phyloP scores from a whole-genome alignment of 2,888 invertebrate species.

The Melanchra persicariae region DNA sequence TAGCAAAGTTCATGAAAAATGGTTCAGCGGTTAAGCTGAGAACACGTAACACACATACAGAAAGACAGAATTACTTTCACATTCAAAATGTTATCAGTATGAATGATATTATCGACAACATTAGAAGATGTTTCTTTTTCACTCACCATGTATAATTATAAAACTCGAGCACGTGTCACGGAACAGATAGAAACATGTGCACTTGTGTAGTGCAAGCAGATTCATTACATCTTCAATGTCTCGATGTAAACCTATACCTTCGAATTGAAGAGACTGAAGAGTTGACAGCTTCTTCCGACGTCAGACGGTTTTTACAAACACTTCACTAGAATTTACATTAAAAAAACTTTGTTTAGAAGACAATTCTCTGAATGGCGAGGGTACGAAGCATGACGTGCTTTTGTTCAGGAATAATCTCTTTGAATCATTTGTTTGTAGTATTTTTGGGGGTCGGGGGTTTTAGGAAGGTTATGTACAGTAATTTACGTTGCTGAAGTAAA shows the following conservation, averaged over 20 bases:
- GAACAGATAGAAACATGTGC: background rate
- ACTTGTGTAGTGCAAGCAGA: background rate
- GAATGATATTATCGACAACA: background rate
- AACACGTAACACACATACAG: background rate
- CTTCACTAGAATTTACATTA: constrained; percentile 21
- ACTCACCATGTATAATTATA: background rate
- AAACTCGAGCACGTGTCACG: constrained; percentile 17
- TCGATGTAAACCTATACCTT: constrained; percentile 31
- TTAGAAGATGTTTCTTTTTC: background rate
- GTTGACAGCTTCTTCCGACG: constrained; percentile 39
- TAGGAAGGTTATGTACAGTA: background rate
- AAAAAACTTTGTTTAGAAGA: constrained; percentile 22
- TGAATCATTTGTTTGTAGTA: background rate
- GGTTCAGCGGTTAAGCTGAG: background rate
- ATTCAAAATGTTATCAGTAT: background rate
- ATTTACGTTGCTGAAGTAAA: background rate
- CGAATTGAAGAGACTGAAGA: too few relatives aligned
- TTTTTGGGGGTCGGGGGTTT: background rate
- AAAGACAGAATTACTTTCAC: background rate
- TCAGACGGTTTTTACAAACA: background rate
- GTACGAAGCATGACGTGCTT: background rate
- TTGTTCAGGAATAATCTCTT: constrained; percentile 12
- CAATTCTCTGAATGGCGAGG: constrained; percentile 10
- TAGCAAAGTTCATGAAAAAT: background rate
- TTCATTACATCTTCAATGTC: background rate